phyloP scores from a whole-genome alignment of 2,113 vertebrate species.

The Tragulus kanchil region DNA sequence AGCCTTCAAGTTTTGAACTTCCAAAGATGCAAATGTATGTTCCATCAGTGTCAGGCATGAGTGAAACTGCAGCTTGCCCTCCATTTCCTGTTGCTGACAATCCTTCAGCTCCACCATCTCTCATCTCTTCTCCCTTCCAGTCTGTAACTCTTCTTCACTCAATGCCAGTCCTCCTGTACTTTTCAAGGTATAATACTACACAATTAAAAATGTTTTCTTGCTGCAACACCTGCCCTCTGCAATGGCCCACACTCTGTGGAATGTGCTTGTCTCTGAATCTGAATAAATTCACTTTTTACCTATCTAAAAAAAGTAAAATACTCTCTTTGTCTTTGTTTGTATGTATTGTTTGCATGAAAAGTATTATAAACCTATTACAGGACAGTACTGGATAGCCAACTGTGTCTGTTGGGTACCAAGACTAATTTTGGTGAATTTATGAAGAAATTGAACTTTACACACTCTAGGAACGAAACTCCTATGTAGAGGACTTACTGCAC shows the following conservation, averaged over 20 bases:
- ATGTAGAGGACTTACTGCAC: neutral
- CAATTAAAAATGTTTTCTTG: neutral
- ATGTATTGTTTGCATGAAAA: neutral
- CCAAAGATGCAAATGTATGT: neutral
- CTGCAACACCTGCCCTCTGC: no score
- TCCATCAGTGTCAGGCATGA: neutral
- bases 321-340: neutral
- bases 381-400: neutral
- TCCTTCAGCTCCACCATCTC: neutral
- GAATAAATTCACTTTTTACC: no score
- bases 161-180: neutral
- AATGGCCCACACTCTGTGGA: no score
- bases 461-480: neutral
- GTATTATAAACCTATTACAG: neutral
- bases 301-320: no score
- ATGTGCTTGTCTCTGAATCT: no score
- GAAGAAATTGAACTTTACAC: neutral
- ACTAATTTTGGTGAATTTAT: neutral
- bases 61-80: neutral
- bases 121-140: neutral
- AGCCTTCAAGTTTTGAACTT: neutral
- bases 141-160: neutral
- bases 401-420: neutral
- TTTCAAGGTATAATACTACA: neutral
- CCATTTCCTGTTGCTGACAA: neutral